Evolutionary conservation across 2,797 vertebrate genomes (phyloP).

Genomic region (Typhlichthys eigenmanni): DNA sequence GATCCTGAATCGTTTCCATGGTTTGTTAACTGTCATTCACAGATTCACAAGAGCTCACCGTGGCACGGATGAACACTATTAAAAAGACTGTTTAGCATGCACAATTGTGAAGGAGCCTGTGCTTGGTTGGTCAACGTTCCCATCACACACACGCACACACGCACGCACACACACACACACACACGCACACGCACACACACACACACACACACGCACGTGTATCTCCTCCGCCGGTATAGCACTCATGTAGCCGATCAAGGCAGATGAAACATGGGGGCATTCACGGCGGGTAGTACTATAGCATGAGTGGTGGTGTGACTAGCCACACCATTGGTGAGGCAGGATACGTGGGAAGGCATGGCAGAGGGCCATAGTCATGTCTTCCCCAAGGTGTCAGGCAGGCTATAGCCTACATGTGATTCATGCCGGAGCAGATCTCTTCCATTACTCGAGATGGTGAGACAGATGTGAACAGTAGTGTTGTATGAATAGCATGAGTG

Average conservation of each 20-base stretch:
- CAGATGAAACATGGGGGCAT: constrained; percentile 17
- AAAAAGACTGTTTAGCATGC: constrained; percentile 33
- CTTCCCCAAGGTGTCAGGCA: constrained; percentile 37
- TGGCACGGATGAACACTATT: constrained; percentile 13
- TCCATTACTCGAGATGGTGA: constrained; percentile 6
- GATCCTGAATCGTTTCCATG: not conserved
- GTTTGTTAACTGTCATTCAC: constrained; percentile 11
- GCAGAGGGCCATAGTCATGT: constrained; percentile 22
- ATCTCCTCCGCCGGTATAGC: constrained; percentile 61
- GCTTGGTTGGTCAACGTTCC: not conserved
- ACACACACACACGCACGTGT: constrained; percentile 22
- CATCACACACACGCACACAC: constrained; percentile 17
- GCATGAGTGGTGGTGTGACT: constrained; percentile 39
- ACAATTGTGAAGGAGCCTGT: no score
- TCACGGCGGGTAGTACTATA: not conserved
- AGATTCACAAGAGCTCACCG: constrained; percentile 18
- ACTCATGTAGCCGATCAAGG: constrained; percentile 27
- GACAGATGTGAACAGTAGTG: not conserved
- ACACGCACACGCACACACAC: constrained; percentile 16
- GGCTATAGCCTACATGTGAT: constrained; percentile 22
- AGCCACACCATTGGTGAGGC: constrained; percentile 33
- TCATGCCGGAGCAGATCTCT: constrained; percentile 17
- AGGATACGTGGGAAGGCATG: constrained; percentile 15
- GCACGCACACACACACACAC: not conserved
- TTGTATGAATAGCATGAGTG: no score